Conservation (phyloP, 2,113 vertebrate genomes). For the Sylvietta virens region DNA sequence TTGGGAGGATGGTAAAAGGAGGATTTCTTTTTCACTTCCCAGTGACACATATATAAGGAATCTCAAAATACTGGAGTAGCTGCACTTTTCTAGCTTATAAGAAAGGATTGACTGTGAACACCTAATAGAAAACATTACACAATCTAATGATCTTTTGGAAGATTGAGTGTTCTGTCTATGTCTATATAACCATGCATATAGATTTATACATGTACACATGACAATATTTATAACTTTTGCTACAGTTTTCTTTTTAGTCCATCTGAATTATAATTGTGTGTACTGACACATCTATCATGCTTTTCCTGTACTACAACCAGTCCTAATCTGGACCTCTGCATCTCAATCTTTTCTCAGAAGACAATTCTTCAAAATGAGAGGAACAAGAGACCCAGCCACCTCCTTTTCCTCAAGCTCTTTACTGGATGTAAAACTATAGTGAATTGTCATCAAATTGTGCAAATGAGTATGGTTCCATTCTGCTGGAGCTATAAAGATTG, state of each 20-base stretch:
- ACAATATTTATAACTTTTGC: background rate
- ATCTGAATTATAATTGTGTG: background rate
- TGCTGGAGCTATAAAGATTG: background rate
- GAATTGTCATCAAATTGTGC: background rate
- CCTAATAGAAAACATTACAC: background rate
- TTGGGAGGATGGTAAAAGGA: background rate
- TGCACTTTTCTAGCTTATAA: background rate
- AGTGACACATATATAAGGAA: background rate
- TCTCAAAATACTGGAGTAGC: background rate
- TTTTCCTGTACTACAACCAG: background rate
- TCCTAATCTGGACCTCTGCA: background rate
- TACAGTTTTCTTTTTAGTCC: background rate
- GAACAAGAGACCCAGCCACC: background rate
- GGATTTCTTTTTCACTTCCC: background rate
- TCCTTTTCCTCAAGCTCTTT: background rate
- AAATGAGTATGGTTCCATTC: background rate
- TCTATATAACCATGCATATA: background rate
- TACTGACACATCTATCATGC: background rate
- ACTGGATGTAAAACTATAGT: background rate
- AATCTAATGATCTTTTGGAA: background rate
- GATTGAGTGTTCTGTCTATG: background rate
- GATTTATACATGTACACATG: accelerated
- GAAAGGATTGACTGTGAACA: background rate
- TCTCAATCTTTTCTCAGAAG: background rate
- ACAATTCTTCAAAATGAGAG: background rate